Conservation (phyloP, 2,113 vertebrate species). For the Tetraodon nigroviridis region DNA sequence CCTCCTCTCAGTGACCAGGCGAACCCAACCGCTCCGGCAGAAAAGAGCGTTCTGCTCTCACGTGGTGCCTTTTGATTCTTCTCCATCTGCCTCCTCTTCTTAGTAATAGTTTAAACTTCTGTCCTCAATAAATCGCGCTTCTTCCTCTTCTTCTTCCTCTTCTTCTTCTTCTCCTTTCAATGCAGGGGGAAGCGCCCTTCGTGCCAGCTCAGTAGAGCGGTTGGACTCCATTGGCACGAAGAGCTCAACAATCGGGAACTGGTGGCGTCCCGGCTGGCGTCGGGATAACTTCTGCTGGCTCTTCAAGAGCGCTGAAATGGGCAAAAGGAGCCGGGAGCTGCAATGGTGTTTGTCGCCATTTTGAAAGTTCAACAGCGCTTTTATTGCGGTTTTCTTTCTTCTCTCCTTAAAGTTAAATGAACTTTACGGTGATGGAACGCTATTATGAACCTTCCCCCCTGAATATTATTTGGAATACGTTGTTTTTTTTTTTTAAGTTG, state of each 20-base stretch:
- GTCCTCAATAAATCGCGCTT: too few species aligned
- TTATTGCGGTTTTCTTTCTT: not conserved
- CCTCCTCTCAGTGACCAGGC: constrained; percentile 23
- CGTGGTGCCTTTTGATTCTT: constrained; percentile 16
- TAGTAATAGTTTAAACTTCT: not conserved
- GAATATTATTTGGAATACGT: too few species aligned
- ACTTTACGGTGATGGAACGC: constrained; percentile 76
- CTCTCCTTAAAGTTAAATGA: constrained; percentile 46
- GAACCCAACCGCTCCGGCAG: constrained; percentile 29
- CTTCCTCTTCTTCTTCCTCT: too few species aligned
- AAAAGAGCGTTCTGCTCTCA: constrained; percentile 22
- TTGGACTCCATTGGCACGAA: constrained; percentile 20
- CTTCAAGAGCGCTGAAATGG: constrained; percentile 36
- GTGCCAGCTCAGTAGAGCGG: constrained; percentile 2
- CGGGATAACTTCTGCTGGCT: constrained; percentile 21
- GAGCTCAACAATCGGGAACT: constrained; percentile 21
- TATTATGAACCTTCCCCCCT: constrained; percentile 51
- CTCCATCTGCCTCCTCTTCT: constrained; percentile 5
- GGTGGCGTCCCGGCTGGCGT: constrained; percentile 17
- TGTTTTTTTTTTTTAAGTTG: too few species aligned
- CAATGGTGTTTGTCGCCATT: constrained; percentile 36
- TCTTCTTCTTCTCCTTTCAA: too few species aligned
- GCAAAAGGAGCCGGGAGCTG: constrained; percentile 26
- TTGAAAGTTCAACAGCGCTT: constrained; percentile 70
- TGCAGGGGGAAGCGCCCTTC: too few species aligned